Conservation (phyloP, 1,140 invertebrate genomes). For the Papilio glaucus region DNA sequence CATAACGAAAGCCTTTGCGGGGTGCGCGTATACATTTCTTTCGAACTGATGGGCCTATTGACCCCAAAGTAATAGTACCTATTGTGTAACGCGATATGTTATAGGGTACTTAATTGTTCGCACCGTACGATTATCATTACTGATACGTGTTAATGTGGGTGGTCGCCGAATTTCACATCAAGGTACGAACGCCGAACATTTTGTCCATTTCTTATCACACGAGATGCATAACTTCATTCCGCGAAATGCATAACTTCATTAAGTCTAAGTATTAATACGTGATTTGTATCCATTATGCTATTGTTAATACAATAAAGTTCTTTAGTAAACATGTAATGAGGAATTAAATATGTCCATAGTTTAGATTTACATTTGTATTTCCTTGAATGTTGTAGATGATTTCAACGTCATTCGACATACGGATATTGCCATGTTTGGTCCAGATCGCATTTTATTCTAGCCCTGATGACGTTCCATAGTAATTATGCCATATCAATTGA, state of each 20-base stretch:
- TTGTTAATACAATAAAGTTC: background rate
- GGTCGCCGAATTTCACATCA: conserved; percentile 59
- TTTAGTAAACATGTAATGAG: conserved; percentile 38
- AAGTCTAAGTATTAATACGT: background rate
- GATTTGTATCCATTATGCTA: background rate
- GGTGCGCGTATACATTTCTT: conserved; percentile 28
- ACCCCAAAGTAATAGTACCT: conserved; percentile 51
- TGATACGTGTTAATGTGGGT: conserved; percentile 63
- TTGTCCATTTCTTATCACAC: conserved; percentile 47
- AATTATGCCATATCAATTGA: background rate
- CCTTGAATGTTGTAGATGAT: background rate
- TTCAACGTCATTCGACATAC: background rate
- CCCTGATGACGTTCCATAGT: background rate
- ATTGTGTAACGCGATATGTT: conserved; percentile 54
- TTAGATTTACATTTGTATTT: background rate
- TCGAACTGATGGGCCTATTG: conserved; percentile 43
- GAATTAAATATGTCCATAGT: too few relatives aligned
- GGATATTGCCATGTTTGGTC: conserved; percentile 17
- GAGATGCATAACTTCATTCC: conserved; percentile 35
- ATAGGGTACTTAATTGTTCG: conserved; percentile 45
- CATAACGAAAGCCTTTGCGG: conserved; percentile 31
- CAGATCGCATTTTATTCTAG: background rate
- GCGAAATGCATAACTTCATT: conserved; percentile 40
- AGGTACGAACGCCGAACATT: conserved; percentile 37
- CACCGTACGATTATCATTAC: conserved; percentile 54